Base-by-base conservation (phyloP, 2,888 invertebrate species). In the Hesperia comma region DNA sequence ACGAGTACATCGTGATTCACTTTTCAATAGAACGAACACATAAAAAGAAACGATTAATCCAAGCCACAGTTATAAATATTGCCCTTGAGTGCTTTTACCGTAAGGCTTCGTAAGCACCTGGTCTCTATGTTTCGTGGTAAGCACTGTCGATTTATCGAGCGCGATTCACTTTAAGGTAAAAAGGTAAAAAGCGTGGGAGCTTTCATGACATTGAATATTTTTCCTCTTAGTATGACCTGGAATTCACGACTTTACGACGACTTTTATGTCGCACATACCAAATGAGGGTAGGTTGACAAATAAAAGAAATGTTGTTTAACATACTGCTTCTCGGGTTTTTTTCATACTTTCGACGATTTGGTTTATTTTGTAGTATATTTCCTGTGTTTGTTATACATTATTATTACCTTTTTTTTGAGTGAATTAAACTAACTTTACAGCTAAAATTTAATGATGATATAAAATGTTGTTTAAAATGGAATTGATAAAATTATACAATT, bases 171-270 rank as follows among this genome's bases (percentile, higher is more conserved):
- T 60, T 32, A 46, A 46, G 32, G 46, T 46, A 33, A 56, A 56
- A 56, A 56, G 56, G 19, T 17, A 56, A 56, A 56, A 32, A 60
- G 26, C 15, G 58, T 32, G 26, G 46, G 43, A 14, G 46, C 60
- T 60, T 60, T 60, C 60, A 60, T 32, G 17, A 60, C 60, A 60
- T 60, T 46, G 41, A 40, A 53, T 61, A 41, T 69, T 57, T 53
- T 49, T 37, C 58, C 49, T 63, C 56, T 46, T 57, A 60, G 61
- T 69, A 63, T 61, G 63, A 67, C 63, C 68, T 61, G 63, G 66
- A 70, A 33, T 60, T 33, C 14, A 46, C 53, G 61, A 68, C 46
- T 68, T 68, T 70, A 67, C 57, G 68, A 68, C 68, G 64, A 67
- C 57, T 68, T 68, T 70, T 70, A 67, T 61, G 63, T 33, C 51